Conservation (phyloP, 2,113 vertebrate species). For the Stigmatopora nigra region DNA sequence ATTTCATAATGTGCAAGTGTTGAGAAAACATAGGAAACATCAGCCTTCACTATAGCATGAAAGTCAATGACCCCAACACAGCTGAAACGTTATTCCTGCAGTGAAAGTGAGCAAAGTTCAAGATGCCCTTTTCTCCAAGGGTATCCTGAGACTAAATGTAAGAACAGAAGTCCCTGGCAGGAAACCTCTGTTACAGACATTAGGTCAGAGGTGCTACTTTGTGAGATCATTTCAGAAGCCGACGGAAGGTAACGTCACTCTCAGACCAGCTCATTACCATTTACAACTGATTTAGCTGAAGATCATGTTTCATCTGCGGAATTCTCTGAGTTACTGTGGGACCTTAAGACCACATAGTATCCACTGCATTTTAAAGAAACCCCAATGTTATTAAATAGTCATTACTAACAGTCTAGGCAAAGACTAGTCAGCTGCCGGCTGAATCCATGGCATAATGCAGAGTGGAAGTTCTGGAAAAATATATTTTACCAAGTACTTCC, state of each 20-base stretch:
- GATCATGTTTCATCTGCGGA: slow-evolving; percentile 50
- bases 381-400: slow-evolving; percentile 44
- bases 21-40: slow-evolving; percentile 44
- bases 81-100: slow-evolving; percentile 33
- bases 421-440: slow-evolving; percentile 48
- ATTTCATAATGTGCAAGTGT: slow-evolving; percentile 27
- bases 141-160: slow-evolving; percentile 33
- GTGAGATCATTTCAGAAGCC: slow-evolving; percentile 45
- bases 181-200: slow-evolving; percentile 45
- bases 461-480: too few species aligned
- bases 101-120: slow-evolving; percentile 53
- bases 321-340: slow-evolving; percentile 38
- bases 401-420: slow-evolving; percentile 44
- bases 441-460: slow-evolving; percentile 7
- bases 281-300: slow-evolving; percentile 28
- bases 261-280: slow-evolving; percentile 38
- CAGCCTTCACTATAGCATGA: slow-evolving; percentile 19
- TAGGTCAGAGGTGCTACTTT: slow-evolving; percentile 43
- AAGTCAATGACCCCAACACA: slow-evolving; percentile 50
- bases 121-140: slow-evolving; percentile 28
- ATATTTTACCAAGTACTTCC: too few species aligned
- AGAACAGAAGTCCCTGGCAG: slow-evolving; percentile 38
- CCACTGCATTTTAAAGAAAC: slow-evolving; percentile 55
- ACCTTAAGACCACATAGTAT: slow-evolving; percentile 53
- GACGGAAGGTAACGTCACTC: slow-evolving; percentile 36